Evolutionary conservation across 37 sponge, comb jelly and placozoan genomes (phyloP), one percentile per base, ranked within the genome.

Genomic region (Beroe ovata): DNA sequence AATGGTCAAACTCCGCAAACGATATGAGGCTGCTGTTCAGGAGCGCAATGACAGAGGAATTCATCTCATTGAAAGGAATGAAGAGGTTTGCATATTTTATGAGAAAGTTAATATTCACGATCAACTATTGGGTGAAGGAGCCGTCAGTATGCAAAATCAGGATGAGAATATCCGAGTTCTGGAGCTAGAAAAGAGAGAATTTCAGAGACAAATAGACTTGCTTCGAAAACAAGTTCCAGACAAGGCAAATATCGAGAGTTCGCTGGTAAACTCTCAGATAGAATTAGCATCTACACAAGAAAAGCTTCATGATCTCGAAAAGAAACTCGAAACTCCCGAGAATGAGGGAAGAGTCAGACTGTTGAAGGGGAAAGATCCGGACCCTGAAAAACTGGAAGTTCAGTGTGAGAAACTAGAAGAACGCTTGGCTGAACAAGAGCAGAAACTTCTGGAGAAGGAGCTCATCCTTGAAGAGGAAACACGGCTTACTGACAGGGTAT

Each of bases 31-130:
- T 32, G 90, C 92, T 33, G 92, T 95, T 0, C 94, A 96, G 72
- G 96, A 96, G 60, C 94, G 99, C 16, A 98, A 98, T 91, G 96
- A 96, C 60, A 42, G 92, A 4, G 99, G 99, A 0, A 92, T 98
- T 4, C 94, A 95, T 33, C 91, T 98, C 64, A 96, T 98, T 59
- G 99, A 98, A 69, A 64, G 99, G 29, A 98, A 98, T 92, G 99
- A 98, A 60, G 99, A 98, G 64, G 93, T 94, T 26, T 93, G 94
- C 60, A 95, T 98, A 38, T 98, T 98, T 84, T 94, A 98, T 66
- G 99, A 98, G 92, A 93, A 91, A 60, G 71, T 92, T 8, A 98
- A 98, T 59, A 88, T 96, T 8, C 94, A 95, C 47, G 95, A 95
- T 19, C 36, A 90, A 34, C 28, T 95, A 42, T 34, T 95, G 0